These are phyloP conservation scores for Calcarius lapponicus DNA, from an alignment of 2,797 vertebrate genomes.

Conservation along the genomic window DNA sequence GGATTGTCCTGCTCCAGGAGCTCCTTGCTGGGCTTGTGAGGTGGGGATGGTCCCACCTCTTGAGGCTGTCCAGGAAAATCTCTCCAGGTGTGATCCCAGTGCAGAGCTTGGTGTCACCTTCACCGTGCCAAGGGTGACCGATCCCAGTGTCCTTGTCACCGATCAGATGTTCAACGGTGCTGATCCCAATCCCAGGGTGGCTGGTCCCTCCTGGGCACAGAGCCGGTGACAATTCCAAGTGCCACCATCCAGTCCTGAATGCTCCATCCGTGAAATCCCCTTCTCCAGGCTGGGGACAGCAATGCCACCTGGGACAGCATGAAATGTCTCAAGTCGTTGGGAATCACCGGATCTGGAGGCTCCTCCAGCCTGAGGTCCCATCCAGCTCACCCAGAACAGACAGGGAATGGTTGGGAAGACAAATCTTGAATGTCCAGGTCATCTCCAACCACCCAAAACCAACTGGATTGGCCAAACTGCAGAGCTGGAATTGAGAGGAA, in stretches of 20 bases:
- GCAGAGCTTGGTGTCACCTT: neutral
- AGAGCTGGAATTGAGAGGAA: neutral
- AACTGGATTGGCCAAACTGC: fast-evolving
- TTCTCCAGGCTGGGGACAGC: fast-evolving
- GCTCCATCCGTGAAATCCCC: neutral
- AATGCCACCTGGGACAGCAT: fast-evolving
- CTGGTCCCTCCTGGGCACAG: fast-evolving
- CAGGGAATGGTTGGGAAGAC: neutral
- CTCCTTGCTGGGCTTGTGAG: fast-evolving
- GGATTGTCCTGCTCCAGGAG: neutral
- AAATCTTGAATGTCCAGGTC: neutral
- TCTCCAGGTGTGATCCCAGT: neutral
- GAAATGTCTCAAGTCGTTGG: fast-evolving
- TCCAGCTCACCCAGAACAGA: fast-evolving
- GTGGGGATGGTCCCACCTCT: neutral
- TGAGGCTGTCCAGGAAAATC: neutral
- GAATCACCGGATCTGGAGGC: fast-evolving
- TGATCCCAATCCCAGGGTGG: fast-evolving
- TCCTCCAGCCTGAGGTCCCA: neutral
- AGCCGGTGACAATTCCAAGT: neutral
- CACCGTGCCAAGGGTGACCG: fast-evolving
- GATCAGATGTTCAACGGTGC: fast-evolving
- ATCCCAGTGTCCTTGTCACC: neutral
- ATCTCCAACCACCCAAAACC: fast-evolving
- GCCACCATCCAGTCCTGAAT: neutral